Conservation (phyloP, 2,888 invertebrate genomes). For the Apodemia mormo region DNA sequence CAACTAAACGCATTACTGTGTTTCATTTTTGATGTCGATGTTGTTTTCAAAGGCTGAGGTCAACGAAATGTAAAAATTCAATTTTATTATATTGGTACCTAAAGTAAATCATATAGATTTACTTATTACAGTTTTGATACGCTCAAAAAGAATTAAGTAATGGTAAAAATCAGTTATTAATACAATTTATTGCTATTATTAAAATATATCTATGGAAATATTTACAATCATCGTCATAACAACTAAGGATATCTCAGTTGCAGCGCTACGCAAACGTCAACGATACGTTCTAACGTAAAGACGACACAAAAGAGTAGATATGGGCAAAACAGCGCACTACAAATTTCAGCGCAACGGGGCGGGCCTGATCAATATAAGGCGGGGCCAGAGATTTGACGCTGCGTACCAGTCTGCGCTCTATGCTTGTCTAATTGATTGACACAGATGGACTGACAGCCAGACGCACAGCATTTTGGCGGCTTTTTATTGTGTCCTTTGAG, state of each 20-base stretch:
- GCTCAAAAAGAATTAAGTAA: background rate
- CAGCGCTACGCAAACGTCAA: slow-evolving; percentile 20
- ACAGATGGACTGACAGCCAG: slow-evolving; percentile 70
- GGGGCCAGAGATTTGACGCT: slow-evolving; percentile 60
- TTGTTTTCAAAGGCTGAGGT: too few species aligned
- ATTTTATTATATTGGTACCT: too few species aligned
- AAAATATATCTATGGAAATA: background rate
- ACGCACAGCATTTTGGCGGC: slow-evolving; percentile 56
- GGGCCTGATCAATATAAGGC: slow-evolving; percentile 68
- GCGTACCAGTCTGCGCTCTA: slow-evolving; percentile 65
- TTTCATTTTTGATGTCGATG: too few species aligned
- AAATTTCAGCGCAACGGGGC: slow-evolving; percentile 66
- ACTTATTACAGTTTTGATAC: too few species aligned
- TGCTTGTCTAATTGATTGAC: slow-evolving; percentile 73
- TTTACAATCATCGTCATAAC: background rate
- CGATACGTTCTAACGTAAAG: slow-evolving; percentile 38
- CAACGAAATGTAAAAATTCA: too few species aligned
- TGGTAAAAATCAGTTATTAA: background rate
- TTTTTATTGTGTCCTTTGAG: slow-evolving; percentile 65
- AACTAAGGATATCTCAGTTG: background rate
- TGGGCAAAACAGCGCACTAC: slow-evolving; percentile 44
- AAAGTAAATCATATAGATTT: too few species aligned
- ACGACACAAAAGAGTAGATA: slow-evolving; percentile 43
- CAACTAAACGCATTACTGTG: too few species aligned
- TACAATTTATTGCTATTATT: background rate